A percentile compares a stretch with the other conserved stretches of the same genome.
phyloP scores from a whole-genome alignment of 2,888 invertebrate species.

The Toxonevra muliebris region DNA sequence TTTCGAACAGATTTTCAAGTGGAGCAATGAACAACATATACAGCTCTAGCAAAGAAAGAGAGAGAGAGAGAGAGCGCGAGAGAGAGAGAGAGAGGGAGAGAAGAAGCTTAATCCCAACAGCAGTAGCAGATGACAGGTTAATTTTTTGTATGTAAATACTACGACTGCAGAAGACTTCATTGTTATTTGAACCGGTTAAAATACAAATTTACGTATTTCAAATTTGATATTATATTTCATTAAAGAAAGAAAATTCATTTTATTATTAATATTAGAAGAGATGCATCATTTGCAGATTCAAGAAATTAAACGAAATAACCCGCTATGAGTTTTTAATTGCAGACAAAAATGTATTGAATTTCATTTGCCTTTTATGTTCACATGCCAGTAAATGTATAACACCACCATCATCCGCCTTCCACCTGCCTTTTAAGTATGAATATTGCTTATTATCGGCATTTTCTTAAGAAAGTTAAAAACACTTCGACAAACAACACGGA shows the following conservation, averaged over 20 bases:
- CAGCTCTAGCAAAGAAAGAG: neutral
- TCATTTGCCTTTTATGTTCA: neutral
- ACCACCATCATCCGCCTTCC: too few relatives aligned
- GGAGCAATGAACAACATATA: slow-evolving; percentile 1
- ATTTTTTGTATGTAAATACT: neutral
- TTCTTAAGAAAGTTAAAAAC: too few relatives aligned
- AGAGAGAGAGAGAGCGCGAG: neutral
- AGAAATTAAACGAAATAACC: neutral
- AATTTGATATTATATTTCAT: slow-evolving; percentile 33
- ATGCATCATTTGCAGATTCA: neutral
- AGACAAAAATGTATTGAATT: neutral
- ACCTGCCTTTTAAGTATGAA: too few relatives aligned
- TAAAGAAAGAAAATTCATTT: slow-evolving; percentile 30
- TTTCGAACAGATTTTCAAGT: slow-evolving; percentile 39
- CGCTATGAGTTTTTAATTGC: too few relatives aligned
- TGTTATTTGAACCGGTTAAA: neutral
- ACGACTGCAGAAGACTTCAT: slow-evolving; percentile 16
- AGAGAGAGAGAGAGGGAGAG: slow-evolving; percentile 5
- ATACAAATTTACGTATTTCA: neutral
- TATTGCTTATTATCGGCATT: too few relatives aligned
- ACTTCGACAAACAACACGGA: slow-evolving; percentile 29
- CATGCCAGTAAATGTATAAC: too few relatives aligned
- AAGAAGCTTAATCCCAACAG: too few relatives aligned
- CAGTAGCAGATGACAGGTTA: slow-evolving; percentile 18
- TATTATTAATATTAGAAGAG: slow-evolving; percentile 24